A percentile compares a stretch with the other conserved stretches of the same genome.
These are phyloP conservation scores for Typhlomys cinereus DNA, from an alignment of 2,113 vertebrate genomes.

Conservation along the genomic window DNA sequence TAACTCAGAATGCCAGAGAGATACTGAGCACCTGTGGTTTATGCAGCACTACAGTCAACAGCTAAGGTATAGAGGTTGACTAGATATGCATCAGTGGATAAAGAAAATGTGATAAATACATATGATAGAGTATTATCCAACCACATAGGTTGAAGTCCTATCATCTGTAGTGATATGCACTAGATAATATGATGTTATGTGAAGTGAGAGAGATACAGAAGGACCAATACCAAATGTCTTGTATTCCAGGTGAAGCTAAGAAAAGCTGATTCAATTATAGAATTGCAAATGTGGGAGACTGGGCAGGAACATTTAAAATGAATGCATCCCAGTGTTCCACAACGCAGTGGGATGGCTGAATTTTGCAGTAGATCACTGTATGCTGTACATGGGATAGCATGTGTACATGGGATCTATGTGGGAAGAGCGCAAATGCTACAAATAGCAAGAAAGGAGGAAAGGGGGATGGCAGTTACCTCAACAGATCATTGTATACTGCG, in stretches of 20 bases:
- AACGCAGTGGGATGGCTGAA: not conserved
- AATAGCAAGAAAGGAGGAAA: not conserved
- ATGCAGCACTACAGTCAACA: too few relatives aligned
- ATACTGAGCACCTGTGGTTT: not conserved
- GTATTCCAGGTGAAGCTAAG: not conserved
- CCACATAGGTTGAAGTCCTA: not conserved
- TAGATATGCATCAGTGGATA: too few relatives aligned
- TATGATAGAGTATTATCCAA: not conserved
- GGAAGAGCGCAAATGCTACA: not conserved
- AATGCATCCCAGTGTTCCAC: too few relatives aligned
- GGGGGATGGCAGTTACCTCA: not conserved
- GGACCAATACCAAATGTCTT: not conserved
- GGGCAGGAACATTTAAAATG: not conserved
- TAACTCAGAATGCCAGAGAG: not conserved
- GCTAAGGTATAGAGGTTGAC: not conserved
- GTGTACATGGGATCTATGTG: too few relatives aligned
- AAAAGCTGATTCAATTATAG: too few relatives aligned
- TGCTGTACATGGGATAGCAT: too few relatives aligned
- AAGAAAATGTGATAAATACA: too few relatives aligned
- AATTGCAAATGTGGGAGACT: not conserved
- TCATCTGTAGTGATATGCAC: not conserved
- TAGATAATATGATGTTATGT: not conserved
- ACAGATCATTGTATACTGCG: not conserved
- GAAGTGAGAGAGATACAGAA: not conserved
- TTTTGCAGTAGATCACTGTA: too few relatives aligned